A percentile compares a stretch with the other conserved stretches of the same genome.
Conservation (phyloP, 2,888 invertebrate genomes). For the Nomada ferruginata region DNA sequence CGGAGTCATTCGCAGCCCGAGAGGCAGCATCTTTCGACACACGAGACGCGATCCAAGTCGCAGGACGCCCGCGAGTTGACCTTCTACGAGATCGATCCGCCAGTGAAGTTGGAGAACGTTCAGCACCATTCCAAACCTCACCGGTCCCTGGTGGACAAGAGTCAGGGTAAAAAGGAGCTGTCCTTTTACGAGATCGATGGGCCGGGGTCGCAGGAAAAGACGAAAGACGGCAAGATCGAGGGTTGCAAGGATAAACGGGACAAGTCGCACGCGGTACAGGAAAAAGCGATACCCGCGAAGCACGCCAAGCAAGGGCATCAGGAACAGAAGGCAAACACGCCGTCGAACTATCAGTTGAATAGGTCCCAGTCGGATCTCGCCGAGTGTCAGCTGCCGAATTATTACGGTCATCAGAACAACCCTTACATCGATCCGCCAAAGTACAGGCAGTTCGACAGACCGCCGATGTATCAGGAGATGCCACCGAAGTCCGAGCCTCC, state of each 20-base stretch:
- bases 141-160: conserved; percentile 70
- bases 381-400: conserved; percentile 72
- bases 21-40: conserved; percentile 74
- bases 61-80: conserved; percentile 79
- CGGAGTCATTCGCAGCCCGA: conserved; percentile 81
- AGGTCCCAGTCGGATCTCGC: conserved; percentile 71
- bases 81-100: conserved; percentile 79
- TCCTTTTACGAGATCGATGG: conserved; percentile 81
- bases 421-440: conserved; percentile 78
- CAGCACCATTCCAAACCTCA: conserved; percentile 73
- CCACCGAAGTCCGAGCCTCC: conserved; percentile 79
- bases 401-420: conserved; percentile 72
- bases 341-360: conserved; percentile 65
- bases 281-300: conserved; percentile 59
- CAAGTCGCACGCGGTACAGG: conserved; percentile 56
- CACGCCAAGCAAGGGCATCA: conserved; percentile 61
- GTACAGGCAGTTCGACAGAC: conserved; percentile 79
- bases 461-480: conserved; percentile 80
- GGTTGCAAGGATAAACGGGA: conserved; percentile 68
- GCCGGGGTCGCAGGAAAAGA: conserved; percentile 70
- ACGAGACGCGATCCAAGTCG: conserved; percentile 79
- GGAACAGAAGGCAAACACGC: conserved; percentile 73
- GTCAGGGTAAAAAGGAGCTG: conserved; percentile 73
- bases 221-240: conserved; percentile 70
- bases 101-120: conserved; percentile 70